A percentile compares a stretch with the other conserved stretches of the same genome.
Evolutionary conservation across 1,140 invertebrate species (phyloP).

Genomic region (Lepeophtheirus salmonis): DNA sequence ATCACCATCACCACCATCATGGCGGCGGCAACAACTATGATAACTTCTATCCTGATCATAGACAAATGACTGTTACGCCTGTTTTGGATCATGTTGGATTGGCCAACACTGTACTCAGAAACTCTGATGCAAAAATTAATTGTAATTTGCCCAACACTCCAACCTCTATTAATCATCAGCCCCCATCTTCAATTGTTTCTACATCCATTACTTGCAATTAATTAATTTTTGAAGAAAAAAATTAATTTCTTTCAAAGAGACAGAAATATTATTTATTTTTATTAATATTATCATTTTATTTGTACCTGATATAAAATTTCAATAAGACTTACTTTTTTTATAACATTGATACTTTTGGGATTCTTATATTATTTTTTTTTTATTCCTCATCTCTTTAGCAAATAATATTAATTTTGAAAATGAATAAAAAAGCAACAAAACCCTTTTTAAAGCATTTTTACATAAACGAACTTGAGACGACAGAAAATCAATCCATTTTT

Average conservation of each 20-base stretch:
- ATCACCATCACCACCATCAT: slow-evolving; percentile 2
- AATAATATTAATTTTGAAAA: neutral
- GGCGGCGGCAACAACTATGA: neutral
- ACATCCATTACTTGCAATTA: neutral
- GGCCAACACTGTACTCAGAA: slow-evolving; percentile 4
- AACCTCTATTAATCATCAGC: neutral
- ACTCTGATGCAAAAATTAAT: neutral
- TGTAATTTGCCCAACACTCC: neutral
- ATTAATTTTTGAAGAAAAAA: too few species aligned
- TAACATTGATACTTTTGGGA: too few species aligned
- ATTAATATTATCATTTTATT: neutral
- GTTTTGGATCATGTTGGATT: slow-evolving; percentile 7
- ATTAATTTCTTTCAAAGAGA: too few species aligned
- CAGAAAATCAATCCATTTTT: neutral
- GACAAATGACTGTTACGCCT: slow-evolving; percentile 6
- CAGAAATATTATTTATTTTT: too few species aligned
- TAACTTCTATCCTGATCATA: neutral
- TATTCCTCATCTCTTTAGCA: neutral
- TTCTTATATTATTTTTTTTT: too few species aligned
- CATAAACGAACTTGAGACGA: too few species aligned
- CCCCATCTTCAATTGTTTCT: neutral
- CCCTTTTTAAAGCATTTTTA: neutral
- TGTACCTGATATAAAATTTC: neutral
- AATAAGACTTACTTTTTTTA: neutral
- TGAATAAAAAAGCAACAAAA: neutral